A percentile compares a stretch with the other conserved stretches of the same genome.
Evolutionary conservation across 2,888 invertebrate species (phyloP).

Genomic region (Caenorhabditis drosophilae): DNA sequence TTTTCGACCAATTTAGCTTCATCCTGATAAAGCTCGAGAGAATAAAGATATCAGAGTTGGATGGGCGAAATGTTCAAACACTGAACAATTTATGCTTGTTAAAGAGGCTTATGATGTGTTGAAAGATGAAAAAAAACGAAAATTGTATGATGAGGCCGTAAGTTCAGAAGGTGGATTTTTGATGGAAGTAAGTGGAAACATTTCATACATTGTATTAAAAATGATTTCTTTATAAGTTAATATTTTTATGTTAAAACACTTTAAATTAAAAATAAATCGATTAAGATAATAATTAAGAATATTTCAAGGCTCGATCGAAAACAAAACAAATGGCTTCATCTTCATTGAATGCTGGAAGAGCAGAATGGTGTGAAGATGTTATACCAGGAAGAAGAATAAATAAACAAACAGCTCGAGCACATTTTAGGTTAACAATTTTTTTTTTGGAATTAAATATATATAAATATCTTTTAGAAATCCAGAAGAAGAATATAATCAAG

Average conservation of each 20-base stretch:
- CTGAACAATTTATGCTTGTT: constrained; percentile 40
- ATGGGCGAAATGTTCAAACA: constrained; percentile 27
- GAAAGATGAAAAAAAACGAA: constrained; percentile 31
- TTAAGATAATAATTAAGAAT: too few species aligned
- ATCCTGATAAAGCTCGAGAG: constrained; percentile 24
- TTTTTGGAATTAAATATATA: not conserved
- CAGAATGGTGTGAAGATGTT: constrained; percentile 32
- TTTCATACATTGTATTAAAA: too few species aligned
- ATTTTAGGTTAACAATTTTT: constrained; percentile 24
- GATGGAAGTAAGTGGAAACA: constrained; percentile 21
- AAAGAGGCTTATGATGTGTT: constrained; percentile 41
- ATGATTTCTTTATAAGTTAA: constrained; percentile 3
- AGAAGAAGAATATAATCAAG: constrained; percentile 35
- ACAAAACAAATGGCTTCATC: constrained; percentile 22
- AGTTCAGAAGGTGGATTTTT: constrained; percentile 35
- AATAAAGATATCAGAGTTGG: constrained; percentile 24
- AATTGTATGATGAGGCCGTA: constrained; percentile 23
- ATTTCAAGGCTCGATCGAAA: constrained; percentile 15
- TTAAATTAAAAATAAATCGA: too few species aligned
- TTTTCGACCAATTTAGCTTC: constrained; percentile 24
- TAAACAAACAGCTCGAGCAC: constrained; percentile 13
- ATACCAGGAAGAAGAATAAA: constrained; percentile 18
- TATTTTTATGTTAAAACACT: too few species aligned
- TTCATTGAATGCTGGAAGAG: constrained; percentile 24
- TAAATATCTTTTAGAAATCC: constrained; percentile 25